phyloP scores from a whole-genome alignment of 2,113 vertebrate species.

The Hypocryptadius cinnamomeus region DNA sequence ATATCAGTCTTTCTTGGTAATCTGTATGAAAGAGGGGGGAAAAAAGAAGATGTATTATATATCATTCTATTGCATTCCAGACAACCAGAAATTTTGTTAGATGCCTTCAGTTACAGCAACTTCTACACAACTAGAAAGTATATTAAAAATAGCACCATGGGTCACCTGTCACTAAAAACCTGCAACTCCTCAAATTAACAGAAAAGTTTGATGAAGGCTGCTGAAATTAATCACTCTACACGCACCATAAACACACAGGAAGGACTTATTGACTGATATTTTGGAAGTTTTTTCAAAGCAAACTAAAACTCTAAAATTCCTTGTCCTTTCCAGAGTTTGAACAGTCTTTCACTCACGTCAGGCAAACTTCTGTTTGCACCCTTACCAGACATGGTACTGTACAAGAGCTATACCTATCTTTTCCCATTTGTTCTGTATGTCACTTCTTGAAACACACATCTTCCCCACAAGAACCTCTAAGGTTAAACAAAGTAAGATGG shows the following conservation, averaged over 20 bases:
- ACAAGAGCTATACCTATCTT: neutral
- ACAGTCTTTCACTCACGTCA: neutral
- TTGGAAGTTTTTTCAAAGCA: neutral
- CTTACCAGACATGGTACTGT: neutral
- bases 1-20: conserved; percentile 97
- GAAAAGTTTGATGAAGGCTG: neutral
- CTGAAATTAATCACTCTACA: neutral
- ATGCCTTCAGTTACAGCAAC: neutral
- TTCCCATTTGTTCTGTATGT: neutral
- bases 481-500: neutral
- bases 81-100: neutral
- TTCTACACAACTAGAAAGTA: neutral
- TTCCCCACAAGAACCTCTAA: neutral
- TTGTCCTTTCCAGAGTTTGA: neutral
- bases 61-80: neutral
- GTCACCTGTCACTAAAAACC: neutral
- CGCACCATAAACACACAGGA: fast-evolving
- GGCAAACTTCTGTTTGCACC: neutral
- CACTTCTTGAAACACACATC: neutral
- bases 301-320: neutral
- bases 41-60: neutral
- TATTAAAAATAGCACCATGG: neutral
- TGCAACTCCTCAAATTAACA: neutral
- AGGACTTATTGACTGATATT: neutral
- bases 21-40: conserved; percentile 56